These are phyloP conservation scores for Pristis pectinata DNA, from an alignment of 2,797 vertebrate species.

Conservation along the genomic window DNA sequence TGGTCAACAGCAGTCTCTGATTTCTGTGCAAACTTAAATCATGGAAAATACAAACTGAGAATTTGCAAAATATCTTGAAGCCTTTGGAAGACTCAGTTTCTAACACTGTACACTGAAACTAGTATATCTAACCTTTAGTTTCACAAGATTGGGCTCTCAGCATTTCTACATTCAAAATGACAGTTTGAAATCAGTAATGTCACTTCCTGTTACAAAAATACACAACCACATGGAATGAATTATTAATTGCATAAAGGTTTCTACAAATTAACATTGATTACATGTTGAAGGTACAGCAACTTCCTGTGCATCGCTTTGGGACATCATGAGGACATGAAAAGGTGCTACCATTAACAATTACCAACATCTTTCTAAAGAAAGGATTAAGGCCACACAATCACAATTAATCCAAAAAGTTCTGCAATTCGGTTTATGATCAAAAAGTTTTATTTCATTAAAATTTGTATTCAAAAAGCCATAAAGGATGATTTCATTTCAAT, in stretches of 20 bases:
- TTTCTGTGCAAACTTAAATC: conserved; percentile 13
- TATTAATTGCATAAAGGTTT: neutral
- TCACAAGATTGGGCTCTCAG: neutral
- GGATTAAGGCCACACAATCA: neutral
- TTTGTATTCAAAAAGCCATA: conserved; percentile 33
- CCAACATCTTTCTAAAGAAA: too few species aligned
- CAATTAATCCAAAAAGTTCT: conserved; percentile 15
- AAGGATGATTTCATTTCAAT: conserved; percentile 27
- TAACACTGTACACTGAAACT: neutral
- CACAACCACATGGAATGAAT: neutral
- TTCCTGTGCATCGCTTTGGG: too few species aligned
- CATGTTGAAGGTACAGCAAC: too few species aligned
- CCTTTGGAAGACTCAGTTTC: neutral
- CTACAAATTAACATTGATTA: neutral
- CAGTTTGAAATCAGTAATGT: neutral
- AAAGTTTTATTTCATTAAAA: conserved; percentile 34
- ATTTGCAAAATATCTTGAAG: neutral
- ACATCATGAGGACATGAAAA: too few species aligned
- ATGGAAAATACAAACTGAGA: neutral
- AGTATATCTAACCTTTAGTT: neutral
- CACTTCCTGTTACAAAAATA: neutral
- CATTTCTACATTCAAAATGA: neutral
- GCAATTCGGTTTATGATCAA: conserved; percentile 16
- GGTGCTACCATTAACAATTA: too few species aligned
- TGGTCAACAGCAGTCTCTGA: neutral